Base-by-base conservation (phyloP, 2,888 invertebrate genomes). In the Trypoxylon attenuatum region DNA sequence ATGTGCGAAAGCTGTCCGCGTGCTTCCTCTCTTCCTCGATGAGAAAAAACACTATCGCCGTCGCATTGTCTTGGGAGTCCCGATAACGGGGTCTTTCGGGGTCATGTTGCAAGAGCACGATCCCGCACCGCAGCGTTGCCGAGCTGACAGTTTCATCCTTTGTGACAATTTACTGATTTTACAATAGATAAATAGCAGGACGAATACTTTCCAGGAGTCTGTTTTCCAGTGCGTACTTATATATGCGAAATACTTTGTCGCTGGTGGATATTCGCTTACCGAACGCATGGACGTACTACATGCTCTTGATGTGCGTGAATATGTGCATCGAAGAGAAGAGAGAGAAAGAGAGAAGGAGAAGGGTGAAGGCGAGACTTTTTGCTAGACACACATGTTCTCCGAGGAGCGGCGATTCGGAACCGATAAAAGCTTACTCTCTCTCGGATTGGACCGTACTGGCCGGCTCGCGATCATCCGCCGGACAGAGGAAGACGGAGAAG, bases 381-480 rank as follows among this genome's bases (percentile, higher is more conserved):
- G 78, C 81, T 69, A 58, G 68, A 73, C 60, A 76, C 82, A 83
- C 83, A 83, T 84, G 81, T 83, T n/a, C n/a, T n/a, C n/a, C 82
- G 80, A 64, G 76, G 79, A 82, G 82, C 80, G 78, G 76, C 71
- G 84, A 84, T 84, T 84, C 81, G 78, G 76, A 60, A 68, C 57
- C 75, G 84, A 84, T 84, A 84, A 84, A 78, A 76, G 73, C 77
- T 71, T 72, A 71, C 55, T 73, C 72, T 73, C 73, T 63, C 46
- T 52, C 47, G 8, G 50, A 56, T 49, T 38, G 52, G 43, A 45
- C 33, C 23, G 19, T 38, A 8, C 42, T 45, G 42, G 5, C 16
- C 41, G 27, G 55, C 41, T 46, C 53, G 49, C 55, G 45, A 53
- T 42, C 52, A 49, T 10, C 21, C 41, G 45, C n/a, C 18, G 22